Conservation (phyloP, 2,113 vertebrate species). For the Anoura caudifer region DNA sequence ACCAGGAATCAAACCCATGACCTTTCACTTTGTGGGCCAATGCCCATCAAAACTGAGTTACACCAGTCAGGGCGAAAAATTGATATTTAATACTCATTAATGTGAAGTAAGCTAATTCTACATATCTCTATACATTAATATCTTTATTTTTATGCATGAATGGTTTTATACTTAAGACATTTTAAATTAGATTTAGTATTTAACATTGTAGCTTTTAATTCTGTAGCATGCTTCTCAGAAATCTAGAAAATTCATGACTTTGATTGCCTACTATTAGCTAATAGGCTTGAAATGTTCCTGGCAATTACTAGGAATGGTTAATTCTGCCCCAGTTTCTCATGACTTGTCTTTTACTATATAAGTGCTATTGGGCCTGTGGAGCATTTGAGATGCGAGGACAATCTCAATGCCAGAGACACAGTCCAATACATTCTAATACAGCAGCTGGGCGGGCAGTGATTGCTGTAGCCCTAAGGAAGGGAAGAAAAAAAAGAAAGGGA, state of each 20-base stretch:
- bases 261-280: not conserved
- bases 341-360: not conserved
- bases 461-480: not conserved
- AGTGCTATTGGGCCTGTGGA: not conserved
- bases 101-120: not conserved
- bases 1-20: too few relatives aligned
- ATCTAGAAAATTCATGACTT: conserved; percentile 40
- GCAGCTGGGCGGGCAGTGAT: not conserved
- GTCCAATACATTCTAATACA: not conserved
- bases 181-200: not conserved
- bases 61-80: not conserved
- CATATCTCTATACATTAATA: not conserved
- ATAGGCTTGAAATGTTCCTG: not conserved
- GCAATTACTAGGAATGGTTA: not conserved
- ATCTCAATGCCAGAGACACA: not conserved
- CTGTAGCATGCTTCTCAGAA: not conserved
- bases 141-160: not conserved
- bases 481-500: not conserved
- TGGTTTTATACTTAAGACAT: not conserved
- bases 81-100: not conserved
- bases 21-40: too few relatives aligned
- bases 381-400: not conserved
- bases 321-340: not conserved
- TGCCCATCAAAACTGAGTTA: too few relatives aligned
- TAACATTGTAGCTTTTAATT: conserved; percentile 10